Percentiles rank a stretch among this genome's conserved stretches.
phyloP scores from a whole-genome alignment of 2,888 invertebrate species.

The Stenodera caucasica region DNA sequence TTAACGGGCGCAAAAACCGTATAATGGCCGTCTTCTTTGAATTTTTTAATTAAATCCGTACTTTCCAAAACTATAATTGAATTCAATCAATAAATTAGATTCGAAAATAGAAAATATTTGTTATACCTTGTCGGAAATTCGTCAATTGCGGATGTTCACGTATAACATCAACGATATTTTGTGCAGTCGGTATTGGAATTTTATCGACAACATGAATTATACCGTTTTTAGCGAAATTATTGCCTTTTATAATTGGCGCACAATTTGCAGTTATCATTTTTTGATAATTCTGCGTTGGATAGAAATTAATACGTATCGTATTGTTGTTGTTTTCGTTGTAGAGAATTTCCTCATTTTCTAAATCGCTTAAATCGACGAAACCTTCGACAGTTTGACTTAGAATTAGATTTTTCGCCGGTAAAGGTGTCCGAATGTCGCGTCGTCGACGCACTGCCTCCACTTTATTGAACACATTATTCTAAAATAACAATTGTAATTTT shows the following conservation, averaged over 20 bases:
- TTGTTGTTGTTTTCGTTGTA: constrained; percentile 56
- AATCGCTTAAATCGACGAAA: constrained; percentile 60
- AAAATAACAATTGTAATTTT: constrained; percentile 29
- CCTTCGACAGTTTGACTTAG: constrained; percentile 63
- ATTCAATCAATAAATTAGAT: constrained; percentile 23
- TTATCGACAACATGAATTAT: constrained; percentile 66
- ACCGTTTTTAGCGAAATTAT: constrained; percentile 67
- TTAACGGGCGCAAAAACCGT: constrained; percentile 71
- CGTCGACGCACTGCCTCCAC: constrained; percentile 32
- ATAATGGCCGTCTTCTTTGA: constrained; percentile 60
- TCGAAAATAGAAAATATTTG: constrained; percentile 18
- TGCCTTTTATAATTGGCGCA: constrained; percentile 62
- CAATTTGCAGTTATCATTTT: constrained; percentile 69
- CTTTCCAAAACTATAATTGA: constrained; percentile 59
- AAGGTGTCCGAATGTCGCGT: constrained; percentile 44
- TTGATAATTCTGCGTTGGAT: constrained; percentile 57
- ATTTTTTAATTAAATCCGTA: constrained; percentile 59
- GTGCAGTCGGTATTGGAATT: constrained; percentile 61
- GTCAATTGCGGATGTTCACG: constrained; percentile 62
- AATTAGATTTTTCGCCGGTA: constrained; percentile 58
- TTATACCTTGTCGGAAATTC: constrained; percentile 58
- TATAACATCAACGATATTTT: constrained; percentile 62
- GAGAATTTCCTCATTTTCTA: constrained; percentile 62
- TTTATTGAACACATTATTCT: constrained; percentile 55
- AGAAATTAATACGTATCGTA: constrained; percentile 62